Evolutionary conservation across 2,113 vertebrate genomes (phyloP), one percentile per base, ranked within the genome.

Genomic region (Carettochelys insculpta): DNA sequence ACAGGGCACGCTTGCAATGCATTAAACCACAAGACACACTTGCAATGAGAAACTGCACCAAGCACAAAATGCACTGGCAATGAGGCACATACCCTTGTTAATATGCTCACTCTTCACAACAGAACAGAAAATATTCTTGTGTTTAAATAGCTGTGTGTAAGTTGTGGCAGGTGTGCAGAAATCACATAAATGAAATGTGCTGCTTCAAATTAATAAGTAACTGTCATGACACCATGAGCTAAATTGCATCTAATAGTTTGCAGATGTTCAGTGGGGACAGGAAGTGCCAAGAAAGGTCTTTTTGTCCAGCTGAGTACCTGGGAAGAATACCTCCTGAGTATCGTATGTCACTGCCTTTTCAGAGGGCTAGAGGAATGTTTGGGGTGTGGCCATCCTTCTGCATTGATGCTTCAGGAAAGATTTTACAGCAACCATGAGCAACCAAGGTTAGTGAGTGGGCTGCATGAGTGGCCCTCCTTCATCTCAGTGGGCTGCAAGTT

Each of bases 211-310:
- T 17, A 38, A 68, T 24, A 81, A 78, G 38, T 6, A 11, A 56
- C 1, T 3, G 43, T 68, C 77, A 56, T 48, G 6, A 20, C 61
- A 65, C n/a, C 0, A 0, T 1, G 48, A 65, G 58, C 34, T 65
- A 17, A 65, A 34, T 61, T 61, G 34, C 16, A 14, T 29, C 58
- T 34, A 34, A 7, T 31, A 8, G 7, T 61, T 34, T 61, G 58
- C 31, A 31, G 54, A 58, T 13, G 27, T 58, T 27, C 54, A 29
- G 29, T 5, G 12, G 54, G 54, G 54, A 58, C 54, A 58, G 54
- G 5, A 58, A 65, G 14, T 7, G 58, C 6, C 58, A 65, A n/a
- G 31, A 61, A 61, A 34, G 8, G 8, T 34, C 16, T 65, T n/a
- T 61, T 65, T 6, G 16, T 17, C 58, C 58, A 61, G 31, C 31